Percentiles rank a stretch among this genome's conserved stretches.
These are phyloP conservation scores for Echinarachnius parma DNA, from an alignment of 53 echinoderm and acorn worm species.

Conservation along the genomic window DNA sequence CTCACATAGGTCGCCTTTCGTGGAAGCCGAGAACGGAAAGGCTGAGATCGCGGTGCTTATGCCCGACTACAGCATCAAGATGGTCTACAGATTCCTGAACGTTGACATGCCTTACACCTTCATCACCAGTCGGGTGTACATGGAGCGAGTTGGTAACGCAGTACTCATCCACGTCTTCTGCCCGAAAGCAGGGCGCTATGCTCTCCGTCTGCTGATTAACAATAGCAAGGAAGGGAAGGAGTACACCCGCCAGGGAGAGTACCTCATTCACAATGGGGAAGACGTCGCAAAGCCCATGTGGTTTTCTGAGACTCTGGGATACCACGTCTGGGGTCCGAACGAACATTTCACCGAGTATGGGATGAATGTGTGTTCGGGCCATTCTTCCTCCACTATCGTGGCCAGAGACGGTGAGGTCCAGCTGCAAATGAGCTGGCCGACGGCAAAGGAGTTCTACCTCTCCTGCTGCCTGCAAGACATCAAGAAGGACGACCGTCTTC, in stretches of 20 bases:
- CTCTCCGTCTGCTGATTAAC: constrained; percentile 27
- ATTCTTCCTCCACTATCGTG: constrained; percentile 28
- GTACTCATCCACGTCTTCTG: constrained; percentile 26
- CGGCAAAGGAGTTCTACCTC: constrained; percentile 5
- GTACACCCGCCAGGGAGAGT: constrained; percentile 26
- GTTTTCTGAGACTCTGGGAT: constrained; percentile 27
- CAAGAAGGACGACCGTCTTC: constrained; percentile 27
- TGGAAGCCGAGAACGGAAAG: constrained; percentile 31
- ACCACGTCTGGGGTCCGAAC: constrained; percentile 44
- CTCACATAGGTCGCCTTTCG: constrained; percentile 1
- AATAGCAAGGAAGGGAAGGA: constrained; percentile 6
- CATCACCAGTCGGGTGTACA: constrained; percentile 29
- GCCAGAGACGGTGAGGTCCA: constrained; percentile 34
- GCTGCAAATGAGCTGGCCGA: constrained; percentile 28
- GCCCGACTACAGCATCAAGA: constrained; percentile 5
- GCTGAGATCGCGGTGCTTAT: constrained; percentile 11
- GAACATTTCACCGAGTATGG: constrained; percentile 17
- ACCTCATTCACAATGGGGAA: constrained; percentile 1
- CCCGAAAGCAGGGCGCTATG: constrained; percentile 24
- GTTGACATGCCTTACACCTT: not conserved
- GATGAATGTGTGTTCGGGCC: constrained; percentile 16
- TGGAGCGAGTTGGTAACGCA: constrained; percentile 29
- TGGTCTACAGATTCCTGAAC: constrained; percentile 38
- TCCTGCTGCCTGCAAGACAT: constrained; percentile 38
- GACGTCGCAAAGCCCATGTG: not conserved